Evolutionary conservation across 2,797 vertebrate species (phyloP), one percentile per base, ranked within the genome.

Genomic region (Gadopsis bispinosus): DNA sequence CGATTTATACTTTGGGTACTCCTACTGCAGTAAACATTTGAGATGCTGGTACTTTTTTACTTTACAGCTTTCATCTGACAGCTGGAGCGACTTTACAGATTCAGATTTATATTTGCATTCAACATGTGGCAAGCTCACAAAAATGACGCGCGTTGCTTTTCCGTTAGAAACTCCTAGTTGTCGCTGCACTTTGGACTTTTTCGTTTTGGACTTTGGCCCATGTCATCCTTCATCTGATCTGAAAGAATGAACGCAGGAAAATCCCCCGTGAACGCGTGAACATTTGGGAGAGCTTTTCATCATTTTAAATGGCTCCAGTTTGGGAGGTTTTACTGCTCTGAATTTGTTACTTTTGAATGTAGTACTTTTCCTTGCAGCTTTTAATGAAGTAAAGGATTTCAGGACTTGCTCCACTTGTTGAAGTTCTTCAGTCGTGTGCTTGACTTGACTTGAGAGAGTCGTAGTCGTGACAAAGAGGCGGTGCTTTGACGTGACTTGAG

Each of bases 221-320:
- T 31, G 20, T 33, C 54, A 71, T 59, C 60, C 31, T 20, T 47
- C 61, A 31, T 80, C 53, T 50, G 73, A 73, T 69, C 41, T 60
- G 22, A 59, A 22, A 50, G 55, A 56, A 6, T 35, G 35, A 35
- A 39, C 9, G 37, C 37, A 31, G 75, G 54, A 69, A 26, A 69
- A 33, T 37, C 17, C 17, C 17, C 35, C 45, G 12, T 26, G 60
- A 74, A 54, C 41, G 50, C 45, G 20, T 8, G 8, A 20, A 2
- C 2, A 50, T 58, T 29, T 61, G 9, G 0, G 48, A 8, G 20
- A 35, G 60, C n/a, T 45, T 43, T 84, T 84, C 19, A 59, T 41
- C 33, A 20, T 69, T 76, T 76, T 37, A 39, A 66, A 61, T 33
- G 41, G 31, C 50, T 74, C 33, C 53, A 45, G 2, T 12, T 5